These are phyloP conservation scores for Smutsia gigantea DNA, from an alignment of 2,797 vertebrate genomes.

Conservation along the genomic window DNA sequence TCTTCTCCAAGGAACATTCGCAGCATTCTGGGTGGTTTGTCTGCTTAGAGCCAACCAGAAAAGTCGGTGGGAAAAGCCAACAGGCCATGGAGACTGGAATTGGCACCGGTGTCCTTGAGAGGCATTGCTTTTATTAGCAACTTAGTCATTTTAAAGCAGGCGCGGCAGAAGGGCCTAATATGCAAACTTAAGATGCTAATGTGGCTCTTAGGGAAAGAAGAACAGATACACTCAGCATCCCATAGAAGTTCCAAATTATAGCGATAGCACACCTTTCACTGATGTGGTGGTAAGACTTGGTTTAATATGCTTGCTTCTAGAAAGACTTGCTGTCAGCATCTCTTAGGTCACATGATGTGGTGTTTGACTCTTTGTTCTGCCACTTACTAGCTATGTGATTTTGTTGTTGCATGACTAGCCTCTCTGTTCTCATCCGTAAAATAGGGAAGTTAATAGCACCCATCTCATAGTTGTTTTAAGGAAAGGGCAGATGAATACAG, in stretches of 20 bases:
- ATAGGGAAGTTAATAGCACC: background rate
- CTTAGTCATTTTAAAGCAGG: conserved; percentile 44
- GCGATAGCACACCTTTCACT: background rate
- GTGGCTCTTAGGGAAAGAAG: background rate
- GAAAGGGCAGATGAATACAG: background rate
- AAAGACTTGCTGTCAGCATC: background rate
- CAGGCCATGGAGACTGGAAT: conserved; percentile 40
- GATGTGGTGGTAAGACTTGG: background rate
- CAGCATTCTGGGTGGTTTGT: conserved; percentile 79
- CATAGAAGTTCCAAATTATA: background rate
- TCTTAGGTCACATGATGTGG: background rate
- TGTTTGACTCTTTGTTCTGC: background rate
- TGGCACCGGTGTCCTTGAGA: conserved; percentile 67
- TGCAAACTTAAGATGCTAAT: background rate
- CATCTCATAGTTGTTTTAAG: background rate
- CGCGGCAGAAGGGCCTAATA: background rate
- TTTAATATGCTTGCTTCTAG: background rate
- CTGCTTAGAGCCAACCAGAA: conserved; percentile 72
- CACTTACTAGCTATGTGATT: background rate
- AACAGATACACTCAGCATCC: background rate
- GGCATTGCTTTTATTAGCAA: conserved; percentile 74
- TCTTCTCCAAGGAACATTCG: conserved; percentile 62
- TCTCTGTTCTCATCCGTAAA: background rate
- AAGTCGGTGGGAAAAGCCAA: conserved; percentile 76
- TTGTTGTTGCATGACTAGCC: background rate